Evolutionary conservation across 2,113 vertebrate genomes (phyloP).

Genomic region (Maccullochella peelii): DNA sequence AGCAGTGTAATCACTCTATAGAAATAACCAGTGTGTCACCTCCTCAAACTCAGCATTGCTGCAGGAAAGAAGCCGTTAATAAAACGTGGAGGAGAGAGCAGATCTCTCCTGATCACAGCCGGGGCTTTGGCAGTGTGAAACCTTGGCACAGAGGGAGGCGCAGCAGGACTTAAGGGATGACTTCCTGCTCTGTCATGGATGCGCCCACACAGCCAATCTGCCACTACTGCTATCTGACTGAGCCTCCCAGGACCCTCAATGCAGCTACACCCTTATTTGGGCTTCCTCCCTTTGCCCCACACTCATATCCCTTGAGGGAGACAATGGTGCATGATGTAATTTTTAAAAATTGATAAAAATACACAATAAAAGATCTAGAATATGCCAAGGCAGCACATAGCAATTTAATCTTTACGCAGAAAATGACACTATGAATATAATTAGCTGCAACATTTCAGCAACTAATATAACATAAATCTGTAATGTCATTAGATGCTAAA

Average conservation of each 20-base stretch:
- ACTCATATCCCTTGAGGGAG: background rate
- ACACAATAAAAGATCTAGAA: background rate
- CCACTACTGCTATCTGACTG: conserved; percentile 55
- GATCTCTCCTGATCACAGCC: conserved; percentile 53
- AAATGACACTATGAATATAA: background rate
- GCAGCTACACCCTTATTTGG: conserved; percentile 35
- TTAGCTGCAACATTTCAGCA: background rate
- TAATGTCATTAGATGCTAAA: background rate
- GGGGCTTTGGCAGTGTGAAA: conserved; percentile 55
- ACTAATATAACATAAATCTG: background rate
- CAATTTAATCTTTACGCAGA: background rate
- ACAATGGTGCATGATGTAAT: background rate
- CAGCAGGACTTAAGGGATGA: conserved; percentile 64
- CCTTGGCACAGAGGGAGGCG: conserved; percentile 60
- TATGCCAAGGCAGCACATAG: background rate
- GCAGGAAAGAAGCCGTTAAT: conserved; percentile 16
- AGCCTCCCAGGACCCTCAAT: conserved; percentile 38
- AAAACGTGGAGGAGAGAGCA: conserved; percentile 2
- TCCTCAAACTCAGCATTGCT: conserved; percentile 29
- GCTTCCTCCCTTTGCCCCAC: conserved; percentile 20
- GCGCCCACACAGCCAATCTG: conserved; percentile 83
- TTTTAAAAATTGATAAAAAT: background rate
- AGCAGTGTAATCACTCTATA: background rate
- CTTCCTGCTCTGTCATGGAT: conserved; percentile 70
- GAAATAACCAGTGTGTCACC: conserved; percentile 22